These are phyloP conservation scores for Huso huso DNA, from an alignment of 2,797 vertebrate species.

Conservation along the genomic window DNA sequence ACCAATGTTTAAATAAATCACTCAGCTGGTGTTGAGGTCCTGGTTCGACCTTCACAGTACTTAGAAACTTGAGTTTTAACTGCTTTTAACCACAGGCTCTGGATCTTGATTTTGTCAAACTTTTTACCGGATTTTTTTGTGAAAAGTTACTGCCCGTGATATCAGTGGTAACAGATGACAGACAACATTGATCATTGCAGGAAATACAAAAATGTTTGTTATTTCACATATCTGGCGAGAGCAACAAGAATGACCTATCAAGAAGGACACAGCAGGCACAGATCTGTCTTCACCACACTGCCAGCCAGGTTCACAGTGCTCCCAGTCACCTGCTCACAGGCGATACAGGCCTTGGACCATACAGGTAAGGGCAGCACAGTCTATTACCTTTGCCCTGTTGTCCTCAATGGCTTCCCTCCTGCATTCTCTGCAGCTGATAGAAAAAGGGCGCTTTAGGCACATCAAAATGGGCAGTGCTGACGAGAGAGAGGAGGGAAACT, in stretches of 20 bases:
- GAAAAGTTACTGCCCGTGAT: too few relatives aligned
- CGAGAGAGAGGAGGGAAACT: not conserved
- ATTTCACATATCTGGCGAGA: conserved; percentile 70
- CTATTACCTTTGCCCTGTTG: conserved; percentile 70
- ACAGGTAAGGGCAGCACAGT: conserved; percentile 88
- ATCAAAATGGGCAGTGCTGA: not conserved
- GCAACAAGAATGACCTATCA: conserved; percentile 82
- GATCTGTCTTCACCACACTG: conserved; percentile 70
- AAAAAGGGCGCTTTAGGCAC: not conserved
- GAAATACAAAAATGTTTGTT: conserved; percentile 16
- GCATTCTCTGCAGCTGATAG: conserved; percentile 54
- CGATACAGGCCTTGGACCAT: too few relatives aligned
- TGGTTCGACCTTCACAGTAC: too few relatives aligned
- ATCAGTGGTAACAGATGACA: too few relatives aligned
- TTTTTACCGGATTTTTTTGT: too few relatives aligned
- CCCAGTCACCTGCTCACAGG: conserved; percentile 80
- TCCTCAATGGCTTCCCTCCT: conserved; percentile 5
- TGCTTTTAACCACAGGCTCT: too few relatives aligned
- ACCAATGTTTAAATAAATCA: too few relatives aligned
- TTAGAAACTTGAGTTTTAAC: too few relatives aligned
- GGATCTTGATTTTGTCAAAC: too few relatives aligned
- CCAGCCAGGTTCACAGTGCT: conserved; percentile 75
- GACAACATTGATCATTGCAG: too few relatives aligned
- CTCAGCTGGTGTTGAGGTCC: too few relatives aligned
- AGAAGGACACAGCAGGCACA: conserved; percentile 72